These are phyloP conservation scores for Pygoscelis adeliae DNA, from an alignment of 2,113 vertebrate species.

Conservation along the genomic window DNA sequence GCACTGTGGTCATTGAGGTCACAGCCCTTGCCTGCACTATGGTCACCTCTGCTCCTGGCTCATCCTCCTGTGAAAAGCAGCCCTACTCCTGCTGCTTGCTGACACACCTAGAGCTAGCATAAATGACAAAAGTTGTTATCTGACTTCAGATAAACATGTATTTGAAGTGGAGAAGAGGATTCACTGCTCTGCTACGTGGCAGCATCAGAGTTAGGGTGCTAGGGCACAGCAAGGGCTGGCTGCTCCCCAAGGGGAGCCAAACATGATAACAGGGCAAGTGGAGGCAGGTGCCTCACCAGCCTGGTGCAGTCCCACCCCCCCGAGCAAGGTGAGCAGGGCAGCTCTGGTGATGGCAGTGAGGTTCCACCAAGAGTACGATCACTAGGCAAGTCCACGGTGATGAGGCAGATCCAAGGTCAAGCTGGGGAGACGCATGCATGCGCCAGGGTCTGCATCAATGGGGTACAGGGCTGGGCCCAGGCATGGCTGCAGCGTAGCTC, in stretches of 20 bases:
- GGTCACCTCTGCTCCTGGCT: not conserved
- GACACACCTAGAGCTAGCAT: not conserved
- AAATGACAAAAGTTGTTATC: not conserved
- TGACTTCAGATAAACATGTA: not conserved
- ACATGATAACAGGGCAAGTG: not conserved
- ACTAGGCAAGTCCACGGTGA: not conserved
- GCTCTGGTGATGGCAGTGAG: not conserved
- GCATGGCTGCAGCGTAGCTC: not conserved
- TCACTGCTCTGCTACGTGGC: not conserved
- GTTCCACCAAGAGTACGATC: fast-evolving
- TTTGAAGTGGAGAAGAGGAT: not conserved
- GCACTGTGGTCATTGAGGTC: not conserved
- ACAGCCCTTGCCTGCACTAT: not conserved
- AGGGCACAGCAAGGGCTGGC: not conserved
- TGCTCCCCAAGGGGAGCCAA: not conserved
- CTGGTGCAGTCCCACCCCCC: not conserved
- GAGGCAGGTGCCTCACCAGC: not conserved
- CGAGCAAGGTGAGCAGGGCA: not conserved
- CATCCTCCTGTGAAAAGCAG: not conserved
- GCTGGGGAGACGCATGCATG: not conserved
- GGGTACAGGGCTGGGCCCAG: not conserved
- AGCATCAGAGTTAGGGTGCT: not conserved
- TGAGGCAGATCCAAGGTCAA: not conserved
- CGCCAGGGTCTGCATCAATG: not conserved
- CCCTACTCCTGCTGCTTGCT: not conserved